phyloP scores from a whole-genome alignment of 1,140 invertebrate species.

The Zaprionus lachaisei region DNA sequence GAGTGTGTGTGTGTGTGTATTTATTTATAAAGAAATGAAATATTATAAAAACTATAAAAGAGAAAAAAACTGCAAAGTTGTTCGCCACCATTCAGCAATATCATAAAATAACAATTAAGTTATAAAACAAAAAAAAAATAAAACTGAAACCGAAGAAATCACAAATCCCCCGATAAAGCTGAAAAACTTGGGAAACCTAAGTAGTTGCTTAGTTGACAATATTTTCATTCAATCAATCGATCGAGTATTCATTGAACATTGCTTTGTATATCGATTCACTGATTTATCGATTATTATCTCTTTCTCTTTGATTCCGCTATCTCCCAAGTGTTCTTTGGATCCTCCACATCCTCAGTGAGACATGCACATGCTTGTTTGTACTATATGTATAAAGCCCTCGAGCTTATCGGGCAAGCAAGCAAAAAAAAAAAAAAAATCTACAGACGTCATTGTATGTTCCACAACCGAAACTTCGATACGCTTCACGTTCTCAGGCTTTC shows the following conservation, averaged over 20 bases:
- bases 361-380: neutral
- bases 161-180: neutral
- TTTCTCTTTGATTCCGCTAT: no score
- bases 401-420: neutral
- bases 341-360: no score
- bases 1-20: neutral
- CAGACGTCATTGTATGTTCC: constrained; percentile 5
- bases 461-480: constrained; percentile 34
- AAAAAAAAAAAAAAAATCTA: no score
- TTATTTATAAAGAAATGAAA: constrained; percentile 12
- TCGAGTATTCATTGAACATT: neutral
- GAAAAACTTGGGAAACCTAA: neutral
- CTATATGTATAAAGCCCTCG: neutral
- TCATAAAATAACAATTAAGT: constrained; percentile 39
- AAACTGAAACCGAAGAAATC: neutral
- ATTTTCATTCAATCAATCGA: neutral
- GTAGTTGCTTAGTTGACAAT: neutral
- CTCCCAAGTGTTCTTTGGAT: neutral
- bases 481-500: constrained; percentile 43
- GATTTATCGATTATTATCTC: neutral
- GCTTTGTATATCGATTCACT: neutral
- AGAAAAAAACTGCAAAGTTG: constrained; percentile 20
- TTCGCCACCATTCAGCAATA: constrained; percentile 25
- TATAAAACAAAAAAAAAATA: constrained; percentile 18
- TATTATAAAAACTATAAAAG: constrained; percentile 15